Percentiles rank a stretch among this genome's conserved stretches.
Evolutionary conservation across 2,888 invertebrate genomes (phyloP).

Genomic region (Spisula subtruncata): DNA sequence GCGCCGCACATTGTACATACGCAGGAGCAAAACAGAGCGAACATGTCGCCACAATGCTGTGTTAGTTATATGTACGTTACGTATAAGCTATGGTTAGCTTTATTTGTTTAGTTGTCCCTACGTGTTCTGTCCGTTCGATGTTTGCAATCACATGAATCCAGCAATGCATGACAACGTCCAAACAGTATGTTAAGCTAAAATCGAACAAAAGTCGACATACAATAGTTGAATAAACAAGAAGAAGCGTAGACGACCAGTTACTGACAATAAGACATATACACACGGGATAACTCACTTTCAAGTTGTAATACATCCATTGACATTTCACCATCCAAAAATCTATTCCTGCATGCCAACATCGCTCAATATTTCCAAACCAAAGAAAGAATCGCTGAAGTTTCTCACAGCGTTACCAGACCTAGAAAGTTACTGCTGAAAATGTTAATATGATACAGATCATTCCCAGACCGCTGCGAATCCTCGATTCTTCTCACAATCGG

Average conservation of each 20-base stretch:
- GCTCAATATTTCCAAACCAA: neutral
- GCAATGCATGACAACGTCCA: too few species aligned
- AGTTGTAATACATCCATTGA: slow-evolving; percentile 6
- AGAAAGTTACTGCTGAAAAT: slow-evolving; percentile 26
- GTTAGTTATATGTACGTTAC: too few species aligned
- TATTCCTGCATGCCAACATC: neutral
- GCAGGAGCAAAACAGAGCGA: too few species aligned
- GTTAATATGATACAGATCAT: slow-evolving; percentile 38
- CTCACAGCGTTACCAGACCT: slow-evolving; percentile 34
- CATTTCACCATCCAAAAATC: slow-evolving; percentile 1
- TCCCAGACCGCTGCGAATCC: slow-evolving; percentile 39
- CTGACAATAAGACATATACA: slow-evolving; percentile 1
- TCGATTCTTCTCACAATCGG: slow-evolving; percentile 53
- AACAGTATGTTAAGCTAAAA: neutral
- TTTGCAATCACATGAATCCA: too few species aligned
- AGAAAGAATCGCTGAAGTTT: slow-evolving; percentile 24
- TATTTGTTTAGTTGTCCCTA: too few species aligned
- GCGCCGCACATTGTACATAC: too few species aligned
- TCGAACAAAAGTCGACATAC: neutral
- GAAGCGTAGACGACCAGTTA: neutral
- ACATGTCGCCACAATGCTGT: too few species aligned
- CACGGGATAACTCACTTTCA: slow-evolving; percentile 23
- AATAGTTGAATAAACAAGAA: neutral
- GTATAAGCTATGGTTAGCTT: too few species aligned
- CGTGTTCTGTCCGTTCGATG: too few species aligned